Percentiles rank a stretch among this genome's conserved stretches.
Conservation (phyloP, 2,888 invertebrate species). For the Pterostichus madidus region DNA sequence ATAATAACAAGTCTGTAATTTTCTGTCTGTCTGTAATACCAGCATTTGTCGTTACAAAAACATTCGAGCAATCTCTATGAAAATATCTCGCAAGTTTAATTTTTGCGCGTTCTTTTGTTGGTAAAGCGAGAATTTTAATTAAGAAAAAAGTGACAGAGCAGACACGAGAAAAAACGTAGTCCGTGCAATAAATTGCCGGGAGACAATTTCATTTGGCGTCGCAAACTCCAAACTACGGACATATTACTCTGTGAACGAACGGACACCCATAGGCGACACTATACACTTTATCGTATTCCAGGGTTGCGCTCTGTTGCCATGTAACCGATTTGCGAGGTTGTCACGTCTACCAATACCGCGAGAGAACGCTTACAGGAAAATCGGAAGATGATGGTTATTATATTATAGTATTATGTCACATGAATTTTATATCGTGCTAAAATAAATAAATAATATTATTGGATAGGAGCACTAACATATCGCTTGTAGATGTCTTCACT, state of each 20-base stretch:
- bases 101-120: slow-evolving; percentile 49
- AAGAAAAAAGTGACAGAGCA: slow-evolving; percentile 46
- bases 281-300: slow-evolving; percentile 43
- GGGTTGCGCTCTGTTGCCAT: slow-evolving; percentile 31
- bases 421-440: too few species aligned
- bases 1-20: not conserved
- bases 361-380: too few species aligned
- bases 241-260: slow-evolving; percentile 32
- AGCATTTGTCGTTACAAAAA: not conserved
- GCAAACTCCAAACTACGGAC: slow-evolving; percentile 22
- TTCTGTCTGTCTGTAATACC: not conserved
- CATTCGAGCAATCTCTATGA: not conserved
- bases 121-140: slow-evolving; percentile 54
- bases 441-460: too few species aligned
- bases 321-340: slow-evolving; percentile 40
- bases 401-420: too few species aligned
- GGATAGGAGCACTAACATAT: too few species aligned
- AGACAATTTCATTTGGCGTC: slow-evolving; percentile 61
- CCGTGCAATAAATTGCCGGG: slow-evolving; percentile 57
- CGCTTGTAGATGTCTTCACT: too few species aligned
- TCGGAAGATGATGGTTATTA: too few species aligned
- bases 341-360: not conserved
- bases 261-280: slow-evolving; percentile 44
- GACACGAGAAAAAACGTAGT: slow-evolving; percentile 43
- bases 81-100: slow-evolving; percentile 40